phyloP scores from a whole-genome alignment of 2,113 vertebrate species.

The Xerus inauris region DNA sequence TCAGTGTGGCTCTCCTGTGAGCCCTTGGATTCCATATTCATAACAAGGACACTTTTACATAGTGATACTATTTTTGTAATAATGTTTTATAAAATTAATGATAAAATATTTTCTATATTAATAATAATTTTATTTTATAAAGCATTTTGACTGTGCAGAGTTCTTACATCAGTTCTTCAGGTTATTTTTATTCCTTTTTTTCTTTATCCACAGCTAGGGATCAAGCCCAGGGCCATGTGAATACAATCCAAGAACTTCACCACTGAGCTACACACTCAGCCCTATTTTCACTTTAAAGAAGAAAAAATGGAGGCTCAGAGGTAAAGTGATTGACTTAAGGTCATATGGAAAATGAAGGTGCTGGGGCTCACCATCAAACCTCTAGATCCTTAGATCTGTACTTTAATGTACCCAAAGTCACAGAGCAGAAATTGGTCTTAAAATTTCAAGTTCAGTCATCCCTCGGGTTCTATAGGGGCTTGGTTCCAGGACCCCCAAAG shows the following conservation, averaged over 20 bases:
- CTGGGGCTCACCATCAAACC: rapidly evolving
- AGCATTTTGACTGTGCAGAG: not conserved
- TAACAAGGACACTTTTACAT: not conserved
- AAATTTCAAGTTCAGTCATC: not conserved
- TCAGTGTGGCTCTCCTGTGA: not conserved
- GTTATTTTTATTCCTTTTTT: not conserved
- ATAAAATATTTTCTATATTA: not conserved
- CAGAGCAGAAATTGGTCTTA: not conserved
- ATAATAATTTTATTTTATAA: not conserved
- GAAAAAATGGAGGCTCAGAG: not conserved
- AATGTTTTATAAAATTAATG: not conserved
- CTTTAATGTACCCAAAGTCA: not conserved
- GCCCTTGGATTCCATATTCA: not conserved
- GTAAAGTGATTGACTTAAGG: not conserved
- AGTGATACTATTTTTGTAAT: not conserved
- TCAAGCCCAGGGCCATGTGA: not conserved
- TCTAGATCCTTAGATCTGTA: not conserved
- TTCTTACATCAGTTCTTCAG: not conserved
- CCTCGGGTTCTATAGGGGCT: not conserved
- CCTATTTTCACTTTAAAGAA: not conserved
- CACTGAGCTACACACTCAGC: too few relatives aligned
- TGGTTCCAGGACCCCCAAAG: not conserved
- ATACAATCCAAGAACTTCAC: not conserved
- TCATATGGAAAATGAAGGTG: not conserved
- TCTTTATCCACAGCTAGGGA: not conserved